phyloP scores from a whole-genome alignment of 30 jellyfish, hydroid and myxozoan species.

The Aurelia aurita complex sp. Pacific region DNA sequence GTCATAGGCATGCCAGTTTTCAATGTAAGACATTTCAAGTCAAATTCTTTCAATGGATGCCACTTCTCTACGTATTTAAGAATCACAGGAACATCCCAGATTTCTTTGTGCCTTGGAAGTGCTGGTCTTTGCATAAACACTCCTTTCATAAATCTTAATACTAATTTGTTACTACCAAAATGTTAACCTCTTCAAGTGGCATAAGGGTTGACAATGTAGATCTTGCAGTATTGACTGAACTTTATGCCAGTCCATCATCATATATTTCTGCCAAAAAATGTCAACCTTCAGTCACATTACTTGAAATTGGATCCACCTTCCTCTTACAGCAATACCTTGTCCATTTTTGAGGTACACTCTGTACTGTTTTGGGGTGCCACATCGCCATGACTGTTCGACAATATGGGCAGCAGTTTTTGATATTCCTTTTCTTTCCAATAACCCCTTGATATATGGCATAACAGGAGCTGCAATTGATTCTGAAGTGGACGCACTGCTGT shows the following conservation, averaged over 20 bases:
- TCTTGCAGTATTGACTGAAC: constrained; percentile 33
- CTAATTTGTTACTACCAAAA: constrained; percentile 17
- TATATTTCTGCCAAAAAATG: constrained; percentile 5
- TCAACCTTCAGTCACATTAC: constrained; percentile 12
- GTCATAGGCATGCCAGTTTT: neutral
- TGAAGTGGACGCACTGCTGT: constrained; percentile 15
- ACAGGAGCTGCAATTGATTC: constrained; percentile 8
- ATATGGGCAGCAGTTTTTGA: too few species aligned
- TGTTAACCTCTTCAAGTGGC: neutral
- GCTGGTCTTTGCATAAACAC: constrained; percentile 21
- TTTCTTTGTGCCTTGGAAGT: constrained; percentile 10
- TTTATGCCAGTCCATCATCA: constrained; percentile 14
- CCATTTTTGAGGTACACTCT: neutral
- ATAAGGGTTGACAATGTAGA: constrained; percentile 27
- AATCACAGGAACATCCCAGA: too few species aligned
- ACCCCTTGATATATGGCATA: constrained; percentile 51
- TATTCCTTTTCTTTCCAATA: constrained; percentile 1
- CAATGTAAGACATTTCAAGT: too few species aligned
- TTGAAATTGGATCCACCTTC: neutral
- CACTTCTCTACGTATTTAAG: too few species aligned
- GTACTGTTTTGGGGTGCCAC: constrained; percentile 42
- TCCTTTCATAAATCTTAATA: constrained; percentile 39
- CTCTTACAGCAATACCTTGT: too few species aligned
- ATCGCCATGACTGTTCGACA: constrained; percentile 7
- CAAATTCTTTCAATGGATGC: too few species aligned